Evolutionary conservation across 2,797 vertebrate species (phyloP).

Genomic region (Simalia tracyae): DNA sequence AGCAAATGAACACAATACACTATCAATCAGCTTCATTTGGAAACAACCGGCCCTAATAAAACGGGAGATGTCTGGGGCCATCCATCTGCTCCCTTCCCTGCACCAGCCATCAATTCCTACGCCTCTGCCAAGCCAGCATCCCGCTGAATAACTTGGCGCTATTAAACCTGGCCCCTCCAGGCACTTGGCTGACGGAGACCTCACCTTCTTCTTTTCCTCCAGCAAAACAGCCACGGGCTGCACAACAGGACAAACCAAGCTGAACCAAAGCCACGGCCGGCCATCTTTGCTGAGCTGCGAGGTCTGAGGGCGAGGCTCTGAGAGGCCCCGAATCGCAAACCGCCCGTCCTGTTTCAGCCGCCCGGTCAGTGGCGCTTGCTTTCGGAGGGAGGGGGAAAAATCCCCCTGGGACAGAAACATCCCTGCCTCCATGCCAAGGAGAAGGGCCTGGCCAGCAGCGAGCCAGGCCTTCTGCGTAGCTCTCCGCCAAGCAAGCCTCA

Average conservation of each 20-base stretch:
- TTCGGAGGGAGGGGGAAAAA: not conserved
- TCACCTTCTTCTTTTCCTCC: not conserved
- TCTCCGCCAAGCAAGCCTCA: not conserved
- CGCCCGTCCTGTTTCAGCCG: not conserved
- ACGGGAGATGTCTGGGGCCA: not conserved
- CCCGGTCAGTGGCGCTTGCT: not conserved
- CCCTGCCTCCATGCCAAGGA: not conserved
- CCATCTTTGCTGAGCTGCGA: no score
- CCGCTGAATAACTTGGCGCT: not conserved
- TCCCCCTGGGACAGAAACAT: not conserved
- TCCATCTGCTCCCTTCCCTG: not conserved
- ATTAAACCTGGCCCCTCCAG: no score
- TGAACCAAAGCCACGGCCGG: not conserved
- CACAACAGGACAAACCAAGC: not conserved
- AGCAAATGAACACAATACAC: not conserved
- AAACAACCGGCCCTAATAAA: not conserved
- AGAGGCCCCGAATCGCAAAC: not conserved
- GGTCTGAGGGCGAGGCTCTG: not conserved
- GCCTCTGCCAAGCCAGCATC: not conserved
- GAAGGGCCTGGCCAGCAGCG: rapidly evolving
- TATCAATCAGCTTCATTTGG: not conserved
- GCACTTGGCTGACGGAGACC: not conserved
- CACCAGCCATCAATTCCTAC: not conserved
- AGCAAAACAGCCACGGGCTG: not conserved
- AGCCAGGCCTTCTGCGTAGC: not conserved